These are phyloP conservation scores for Rhaphigaster nebulosa DNA, from an alignment of 2,888 invertebrate species.

Conservation along the genomic window DNA sequence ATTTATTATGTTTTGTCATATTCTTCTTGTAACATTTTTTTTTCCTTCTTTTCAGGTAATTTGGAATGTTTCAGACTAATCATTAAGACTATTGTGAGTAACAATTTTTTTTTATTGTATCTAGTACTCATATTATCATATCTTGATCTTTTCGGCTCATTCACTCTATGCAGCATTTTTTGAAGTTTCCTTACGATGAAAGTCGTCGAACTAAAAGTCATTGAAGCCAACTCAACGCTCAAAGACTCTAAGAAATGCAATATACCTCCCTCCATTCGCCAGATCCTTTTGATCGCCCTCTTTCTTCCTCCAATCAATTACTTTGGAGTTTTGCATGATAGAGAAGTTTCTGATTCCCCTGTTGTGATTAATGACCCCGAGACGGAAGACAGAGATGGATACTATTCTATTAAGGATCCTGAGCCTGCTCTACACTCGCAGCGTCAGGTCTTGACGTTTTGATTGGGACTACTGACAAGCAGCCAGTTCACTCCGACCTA, in stretches of 20 bases:
- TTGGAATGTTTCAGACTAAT: neutral
- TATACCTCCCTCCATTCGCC: neutral
- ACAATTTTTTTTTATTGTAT: neutral
- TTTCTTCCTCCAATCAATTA: constrained; percentile 2
- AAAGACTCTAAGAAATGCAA: neutral
- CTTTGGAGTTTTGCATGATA: constrained; percentile 11
- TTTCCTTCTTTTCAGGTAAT: neutral
- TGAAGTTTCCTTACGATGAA: neutral
- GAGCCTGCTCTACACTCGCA: neutral
- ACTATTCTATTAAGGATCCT: constrained; percentile 15
- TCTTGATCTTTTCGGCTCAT: no score
- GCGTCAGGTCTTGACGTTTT: constrained; percentile 40
- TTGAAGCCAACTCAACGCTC: neutral
- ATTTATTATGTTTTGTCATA: no score
- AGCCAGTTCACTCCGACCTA: neutral
- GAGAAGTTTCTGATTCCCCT: constrained; percentile 31
- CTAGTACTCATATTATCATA: neutral
- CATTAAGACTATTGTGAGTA: neutral
- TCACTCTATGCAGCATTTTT: no score
- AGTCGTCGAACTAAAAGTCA: neutral
- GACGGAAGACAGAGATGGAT: neutral
- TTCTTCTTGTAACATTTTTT: neutral
- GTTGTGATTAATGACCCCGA: constrained; percentile 20
- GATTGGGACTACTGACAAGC: constrained; percentile 28
- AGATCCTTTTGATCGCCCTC: neutral